Evolutionary conservation across 1,140 invertebrate species (phyloP).

Genomic region (Bicyclus anynana): DNA sequence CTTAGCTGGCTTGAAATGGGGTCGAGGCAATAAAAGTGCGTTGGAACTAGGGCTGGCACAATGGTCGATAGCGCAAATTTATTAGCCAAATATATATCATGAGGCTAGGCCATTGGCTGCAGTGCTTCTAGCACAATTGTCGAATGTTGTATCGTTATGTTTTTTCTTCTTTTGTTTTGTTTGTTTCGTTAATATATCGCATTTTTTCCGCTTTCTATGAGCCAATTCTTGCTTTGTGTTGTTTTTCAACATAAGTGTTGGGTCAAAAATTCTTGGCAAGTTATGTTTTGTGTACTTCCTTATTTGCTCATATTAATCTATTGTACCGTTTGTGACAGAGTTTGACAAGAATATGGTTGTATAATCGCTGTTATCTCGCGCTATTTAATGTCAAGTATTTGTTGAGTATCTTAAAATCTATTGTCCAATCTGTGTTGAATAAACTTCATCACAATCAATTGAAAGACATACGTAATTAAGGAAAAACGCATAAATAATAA

Average conservation of each 20-base stretch:
- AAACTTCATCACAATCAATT: too few relatives aligned
- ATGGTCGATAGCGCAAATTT: constrained; percentile 31
- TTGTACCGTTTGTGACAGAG: too few relatives aligned
- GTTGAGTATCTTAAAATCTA: too few relatives aligned
- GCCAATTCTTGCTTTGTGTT: neutral
- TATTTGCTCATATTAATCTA: too few relatives aligned
- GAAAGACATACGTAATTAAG: too few relatives aligned
- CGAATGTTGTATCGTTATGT: constrained; percentile 15
- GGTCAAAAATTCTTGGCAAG: too few relatives aligned
- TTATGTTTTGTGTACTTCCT: too few relatives aligned
- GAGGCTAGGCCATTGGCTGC: constrained; percentile 17
- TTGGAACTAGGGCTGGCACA: constrained; percentile 34
- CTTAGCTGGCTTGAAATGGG: constrained; percentile 38
- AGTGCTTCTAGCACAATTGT: constrained; percentile 10
- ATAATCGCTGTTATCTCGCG: too few relatives aligned
- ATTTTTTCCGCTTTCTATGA: constrained; percentile 4
- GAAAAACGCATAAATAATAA: too few relatives aligned
- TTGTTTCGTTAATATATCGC: constrained; percentile 4
- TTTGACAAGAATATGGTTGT: too few relatives aligned
- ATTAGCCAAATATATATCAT: constrained; percentile 26
- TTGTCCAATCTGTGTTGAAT: too few relatives aligned
- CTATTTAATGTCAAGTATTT: too few relatives aligned
- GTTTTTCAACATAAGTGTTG: neutral
- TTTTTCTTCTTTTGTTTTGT: constrained; percentile 9
- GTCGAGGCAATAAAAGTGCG: constrained; percentile 46